Evolutionary conservation across 2,797 vertebrate species (phyloP), one percentile per base, ranked within the genome.

Genomic region (Fratercula arctica): DNA sequence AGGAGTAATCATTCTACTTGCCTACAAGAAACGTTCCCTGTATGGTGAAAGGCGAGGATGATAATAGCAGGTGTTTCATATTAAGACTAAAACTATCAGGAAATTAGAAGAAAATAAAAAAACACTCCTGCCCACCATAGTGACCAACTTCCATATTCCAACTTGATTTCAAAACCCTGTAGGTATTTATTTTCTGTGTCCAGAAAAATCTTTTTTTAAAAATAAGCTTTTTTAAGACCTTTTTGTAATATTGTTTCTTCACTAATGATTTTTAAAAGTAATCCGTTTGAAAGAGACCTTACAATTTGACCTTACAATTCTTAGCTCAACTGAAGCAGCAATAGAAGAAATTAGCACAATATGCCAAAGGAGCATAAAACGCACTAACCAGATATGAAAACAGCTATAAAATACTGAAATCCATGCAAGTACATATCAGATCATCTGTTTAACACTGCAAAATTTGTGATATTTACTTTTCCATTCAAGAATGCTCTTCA

Each of bases 401-500:
- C 60, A 89, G 59, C 84, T 68, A 76, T n/a, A 77, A 85, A 96
- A 67, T 18, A 89, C 33, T 57, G 56, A 95, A 94, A 74, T 29
- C 78, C 80, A 39, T 54, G 46, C 85, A 88, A 69, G 39, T 26
- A 87, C 60, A 2, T 61, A 64, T 61, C 64, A 94, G 92, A 68
- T 29, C 16, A 7, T 41, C 43, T 90, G 54, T 69, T 82, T 82
- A 96, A 90, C 50, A 37, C 56, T 75, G 29, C 39, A 95, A 46
- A 93, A 90, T 56, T 60, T 85, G 64, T 90, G 66, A 46, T 86
- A 92, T 77, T 80, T 93, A 74, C n/a, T 90, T 87, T 76, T 48
- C 85, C 53, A 90, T 91, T 93, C 87, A 95, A 83, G 51, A 97
- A 93, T 61, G 48, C 28, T 93, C 86, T 95, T 92, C 92, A 87